Base-by-base conservation (phyloP, 2,113 vertebrate species). In the Protomyctophum bolini region DNA sequence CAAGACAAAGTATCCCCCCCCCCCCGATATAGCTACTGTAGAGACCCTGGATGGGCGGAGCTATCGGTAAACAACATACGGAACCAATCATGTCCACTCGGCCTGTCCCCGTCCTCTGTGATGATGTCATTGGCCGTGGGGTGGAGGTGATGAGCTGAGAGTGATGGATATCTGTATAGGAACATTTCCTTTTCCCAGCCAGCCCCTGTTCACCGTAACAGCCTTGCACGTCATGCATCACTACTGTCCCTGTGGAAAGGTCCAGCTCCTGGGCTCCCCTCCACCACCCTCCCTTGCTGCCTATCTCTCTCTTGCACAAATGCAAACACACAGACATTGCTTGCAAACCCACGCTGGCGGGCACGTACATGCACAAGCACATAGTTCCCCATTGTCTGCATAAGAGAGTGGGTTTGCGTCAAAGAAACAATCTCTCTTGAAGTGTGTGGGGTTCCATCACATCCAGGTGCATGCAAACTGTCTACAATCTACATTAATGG, bases 101-200 rank as follows among this genome's bases (percentile, higher is more conserved):
- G 48, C 79, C 76, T 74, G 41, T 45, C 78, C 83, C 9, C 10
- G 60, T 82, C 77, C 71, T 10, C 74, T 41, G 33, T 41, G 62
- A 83, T 91, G 91, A 92, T 84, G 86, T 91, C 89, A 92, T 41
- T 87, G 70, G 83, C 83, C 76, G 81, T 55, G 61, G 83, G 86
- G 88, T 70, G 80, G 80, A 86, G 81, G 85, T 89, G 90, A 92
- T 89, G 90, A 92, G 90, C 88, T 90, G 89, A 89, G 88, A 87
- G 89, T 90, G 90, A 93, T 91, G 87, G 92, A 92, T 92, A 91
- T 93, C 91, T 89, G 89, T 89, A 87, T 79, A 90, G 87, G 86
- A 93, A 90, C 87, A 87, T 91, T 92, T 92, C 89, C 89, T 90
- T 79, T 86, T 75, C 71, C 83, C 82, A 82, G 70, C 84, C 86